Conservation (phyloP, 2,797 vertebrate species). For the Epinephelus coioides region DNA sequence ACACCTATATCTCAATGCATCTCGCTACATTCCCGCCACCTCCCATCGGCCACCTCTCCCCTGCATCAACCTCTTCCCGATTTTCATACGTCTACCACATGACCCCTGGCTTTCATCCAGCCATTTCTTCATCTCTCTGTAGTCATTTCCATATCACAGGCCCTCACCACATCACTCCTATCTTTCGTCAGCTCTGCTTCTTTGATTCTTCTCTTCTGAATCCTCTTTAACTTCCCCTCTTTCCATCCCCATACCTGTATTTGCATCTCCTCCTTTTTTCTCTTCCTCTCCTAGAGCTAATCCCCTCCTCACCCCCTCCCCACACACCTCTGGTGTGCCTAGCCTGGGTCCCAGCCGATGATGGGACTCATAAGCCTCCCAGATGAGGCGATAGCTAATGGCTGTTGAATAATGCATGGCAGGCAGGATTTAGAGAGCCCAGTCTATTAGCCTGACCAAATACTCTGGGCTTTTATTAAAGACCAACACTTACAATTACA, state of each 20-base stretch:
- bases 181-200: conserved; percentile 65
- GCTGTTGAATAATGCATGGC: conserved; percentile 87
- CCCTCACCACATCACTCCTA: conserved; percentile 53
- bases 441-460: conserved; percentile 87
- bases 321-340: conserved; percentile 66
- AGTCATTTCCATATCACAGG: conserved; percentile 79
- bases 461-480: conserved; percentile 85
- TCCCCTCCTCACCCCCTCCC: conserved; percentile 37
- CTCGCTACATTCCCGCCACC: conserved; percentile 15
- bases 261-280: conserved; percentile 55
- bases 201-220: conserved; percentile 69
- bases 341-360: conserved; percentile 68
- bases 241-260: conserved; percentile 48
- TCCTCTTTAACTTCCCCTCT: conserved; percentile 49
- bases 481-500: conserved; percentile 88
- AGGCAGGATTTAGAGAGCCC: conserved; percentile 84
- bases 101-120: conserved; percentile 71
- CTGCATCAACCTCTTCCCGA: conserved; percentile 42
- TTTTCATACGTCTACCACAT: conserved; percentile 57
- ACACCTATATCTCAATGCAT: conserved; percentile 17
- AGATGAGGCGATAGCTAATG: conserved; percentile 86
- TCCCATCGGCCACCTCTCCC: conserved; percentile 36
- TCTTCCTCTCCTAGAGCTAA: conserved; percentile 51
- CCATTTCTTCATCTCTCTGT: conserved; percentile 59
- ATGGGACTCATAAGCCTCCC: conserved; percentile 84